phyloP scores from a whole-genome alignment of 2,113 vertebrate species.

The Plectropomus leopardus region DNA sequence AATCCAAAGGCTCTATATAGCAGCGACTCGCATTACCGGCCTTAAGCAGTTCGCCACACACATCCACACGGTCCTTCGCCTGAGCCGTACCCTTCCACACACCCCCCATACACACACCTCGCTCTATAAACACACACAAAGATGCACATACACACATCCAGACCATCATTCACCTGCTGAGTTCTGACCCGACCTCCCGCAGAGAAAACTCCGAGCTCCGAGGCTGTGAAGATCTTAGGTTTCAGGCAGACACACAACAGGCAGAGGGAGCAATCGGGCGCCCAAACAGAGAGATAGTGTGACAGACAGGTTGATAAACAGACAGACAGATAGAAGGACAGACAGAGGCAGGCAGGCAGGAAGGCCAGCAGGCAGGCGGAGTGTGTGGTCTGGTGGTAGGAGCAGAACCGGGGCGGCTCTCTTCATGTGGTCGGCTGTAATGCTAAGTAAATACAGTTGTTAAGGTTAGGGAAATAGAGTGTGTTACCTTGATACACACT shows the following conservation, averaged over 20 bases:
- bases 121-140: neutral
- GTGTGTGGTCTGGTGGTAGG: slow-evolving; percentile 64
- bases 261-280: slow-evolving; percentile 20
- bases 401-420: slow-evolving; percentile 31
- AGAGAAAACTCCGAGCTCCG: slow-evolving; percentile 29
- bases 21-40: slow-evolving; percentile 58
- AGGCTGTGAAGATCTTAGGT: slow-evolving; percentile 59
- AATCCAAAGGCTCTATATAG: slow-evolving; percentile 71
- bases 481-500: slow-evolving; percentile 71
- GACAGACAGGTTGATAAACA: slow-evolving; percentile 54
- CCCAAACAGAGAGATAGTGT: slow-evolving; percentile 30
- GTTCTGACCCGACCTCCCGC: slow-evolving; percentile 69
- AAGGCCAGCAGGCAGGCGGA: slow-evolving; percentile 22
- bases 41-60: slow-evolving; percentile 69
- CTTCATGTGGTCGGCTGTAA: slow-evolving; percentile 63
- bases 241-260: slow-evolving; percentile 43
- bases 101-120: neutral
- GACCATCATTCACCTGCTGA: slow-evolving; percentile 70
- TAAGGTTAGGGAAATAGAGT: slow-evolving; percentile 61
- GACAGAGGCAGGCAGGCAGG: slow-evolving; percentile 19
- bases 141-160: slow-evolving; percentile 33
- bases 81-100: neutral
- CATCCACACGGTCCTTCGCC: slow-evolving; percentile 47
- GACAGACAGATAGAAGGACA: slow-evolving; percentile 49
- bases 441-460: slow-evolving; percentile 69